Conservation (phyloP, 2,888 invertebrate species). For the Germaria angustata region DNA sequence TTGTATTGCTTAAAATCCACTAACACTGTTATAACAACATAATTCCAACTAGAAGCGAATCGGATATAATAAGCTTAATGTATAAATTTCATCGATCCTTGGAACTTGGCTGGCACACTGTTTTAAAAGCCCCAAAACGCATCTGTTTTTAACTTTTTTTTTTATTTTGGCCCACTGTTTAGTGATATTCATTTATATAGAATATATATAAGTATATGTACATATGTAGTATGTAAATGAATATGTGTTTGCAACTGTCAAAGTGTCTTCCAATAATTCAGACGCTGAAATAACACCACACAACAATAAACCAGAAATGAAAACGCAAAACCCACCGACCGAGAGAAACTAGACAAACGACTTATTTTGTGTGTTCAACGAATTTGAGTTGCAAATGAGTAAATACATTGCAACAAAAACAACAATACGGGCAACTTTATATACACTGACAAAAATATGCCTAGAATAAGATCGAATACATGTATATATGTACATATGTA, state of each 20-base stretch:
- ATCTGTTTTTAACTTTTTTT: too few species aligned
- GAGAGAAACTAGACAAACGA: conserved; percentile 65
- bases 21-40: too few species aligned
- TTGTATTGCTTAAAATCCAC: too few species aligned
- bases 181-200: neutral
- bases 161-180: conserved; percentile 30
- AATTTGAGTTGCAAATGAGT: conserved; percentile 65
- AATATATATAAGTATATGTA: too few species aligned
- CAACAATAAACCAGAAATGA: conserved; percentile 60
- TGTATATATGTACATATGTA: too few species aligned
- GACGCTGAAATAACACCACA: conserved; percentile 47
- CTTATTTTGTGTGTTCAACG: conserved; percentile 58
- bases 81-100: too few species aligned
- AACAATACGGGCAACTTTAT: conserved; percentile 9
- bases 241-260: conserved; percentile 64
- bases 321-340: conserved; percentile 54
- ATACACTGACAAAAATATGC: conserved; percentile 48
- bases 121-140: too few species aligned
- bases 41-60: too few species aligned
- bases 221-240: too few species aligned
- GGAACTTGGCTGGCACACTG: too few species aligned
- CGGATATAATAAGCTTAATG: too few species aligned
- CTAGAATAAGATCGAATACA: too few species aligned
- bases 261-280: conserved; percentile 58
- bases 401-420: conserved; percentile 61